phyloP scores from a whole-genome alignment of 1,140 invertebrate genomes.

The Aphelinus atriplicis region DNA sequence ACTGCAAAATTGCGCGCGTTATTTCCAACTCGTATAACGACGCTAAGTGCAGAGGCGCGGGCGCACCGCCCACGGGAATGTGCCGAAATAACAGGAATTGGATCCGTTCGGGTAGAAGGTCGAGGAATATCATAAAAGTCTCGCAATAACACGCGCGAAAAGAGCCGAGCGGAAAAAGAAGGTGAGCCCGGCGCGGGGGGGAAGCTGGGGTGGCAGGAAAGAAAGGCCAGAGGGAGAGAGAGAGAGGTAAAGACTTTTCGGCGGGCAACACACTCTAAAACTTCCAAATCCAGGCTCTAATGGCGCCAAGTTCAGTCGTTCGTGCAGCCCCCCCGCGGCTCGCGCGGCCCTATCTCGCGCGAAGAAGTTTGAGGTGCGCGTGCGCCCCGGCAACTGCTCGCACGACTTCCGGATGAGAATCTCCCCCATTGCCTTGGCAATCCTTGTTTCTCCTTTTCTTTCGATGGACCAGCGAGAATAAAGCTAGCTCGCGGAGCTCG shows the following conservation, averaged over 20 bases:
- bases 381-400: background rate
- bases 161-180: background rate
- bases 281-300: constrained; percentile 57
- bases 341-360: too few relatives aligned
- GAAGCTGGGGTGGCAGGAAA: background rate
- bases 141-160: background rate
- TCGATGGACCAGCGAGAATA: too few relatives aligned
- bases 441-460: constrained; percentile 29
- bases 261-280: constrained; percentile 46
- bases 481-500: too few relatives aligned
- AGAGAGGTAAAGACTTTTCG: constrained; percentile 31
- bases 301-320: constrained; percentile 55
- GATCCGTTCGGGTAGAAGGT: background rate
- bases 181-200: background rate
- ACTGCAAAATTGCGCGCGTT: too few relatives aligned
- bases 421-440: constrained; percentile 29
- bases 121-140: constrained; percentile 6
- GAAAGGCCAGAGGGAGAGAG: background rate
- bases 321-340: constrained; percentile 26
- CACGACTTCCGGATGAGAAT: too few relatives aligned
- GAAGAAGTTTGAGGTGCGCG: constrained; percentile 47
- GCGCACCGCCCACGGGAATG: background rate
- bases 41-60: background rate
- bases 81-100: constrained; percentile 16
- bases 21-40: background rate